A percentile compares a stretch with the other conserved stretches of the same genome.
phyloP scores from a whole-genome alignment of 1,140 invertebrate genomes.

The Elymnias hypermnestra region DNA sequence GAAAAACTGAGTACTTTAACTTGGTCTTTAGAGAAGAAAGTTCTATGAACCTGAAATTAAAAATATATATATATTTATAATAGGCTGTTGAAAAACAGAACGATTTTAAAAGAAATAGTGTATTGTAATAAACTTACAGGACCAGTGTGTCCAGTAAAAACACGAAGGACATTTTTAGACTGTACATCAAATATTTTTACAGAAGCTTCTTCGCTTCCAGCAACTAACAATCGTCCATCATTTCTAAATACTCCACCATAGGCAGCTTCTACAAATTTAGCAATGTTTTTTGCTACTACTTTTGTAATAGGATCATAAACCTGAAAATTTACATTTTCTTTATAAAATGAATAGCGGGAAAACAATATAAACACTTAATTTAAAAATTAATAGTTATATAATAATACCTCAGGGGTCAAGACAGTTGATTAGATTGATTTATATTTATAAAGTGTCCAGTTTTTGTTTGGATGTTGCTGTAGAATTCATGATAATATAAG shows the following conservation, averaged over 20 bases:
- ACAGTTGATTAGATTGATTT: too few relatives aligned
- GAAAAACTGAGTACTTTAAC: slow-evolving; percentile 91
- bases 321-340: too few relatives aligned
- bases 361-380: too few relatives aligned
- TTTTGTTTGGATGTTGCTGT: too few relatives aligned
- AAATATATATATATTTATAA: too few relatives aligned
- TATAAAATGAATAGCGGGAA: too few relatives aligned
- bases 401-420: too few relatives aligned
- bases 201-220: slow-evolving; percentile 91
- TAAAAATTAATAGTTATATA: too few relatives aligned
- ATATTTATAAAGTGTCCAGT: too few relatives aligned
- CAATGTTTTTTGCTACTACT: slow-evolving; percentile 89
- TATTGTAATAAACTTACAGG: slow-evolving; percentile 70
- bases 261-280: slow-evolving; percentile 89
- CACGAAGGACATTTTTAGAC: slow-evolving; percentile 85
- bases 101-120: too few relatives aligned
- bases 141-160: slow-evolving; percentile 76
- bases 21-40: slow-evolving; percentile 88
- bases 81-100: too few relatives aligned
- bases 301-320: slow-evolving; percentile 94
- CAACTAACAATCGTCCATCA: slow-evolving; percentile 90
- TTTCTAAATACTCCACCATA: slow-evolving; percentile 90
- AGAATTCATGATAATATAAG: too few relatives aligned
- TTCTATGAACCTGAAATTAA: slow-evolving; percentile 83
- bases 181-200: slow-evolving; percentile 93